Evolutionary conservation across 2,113 vertebrate species (phyloP).

Genomic region (Hydrolagus affinis): DNA sequence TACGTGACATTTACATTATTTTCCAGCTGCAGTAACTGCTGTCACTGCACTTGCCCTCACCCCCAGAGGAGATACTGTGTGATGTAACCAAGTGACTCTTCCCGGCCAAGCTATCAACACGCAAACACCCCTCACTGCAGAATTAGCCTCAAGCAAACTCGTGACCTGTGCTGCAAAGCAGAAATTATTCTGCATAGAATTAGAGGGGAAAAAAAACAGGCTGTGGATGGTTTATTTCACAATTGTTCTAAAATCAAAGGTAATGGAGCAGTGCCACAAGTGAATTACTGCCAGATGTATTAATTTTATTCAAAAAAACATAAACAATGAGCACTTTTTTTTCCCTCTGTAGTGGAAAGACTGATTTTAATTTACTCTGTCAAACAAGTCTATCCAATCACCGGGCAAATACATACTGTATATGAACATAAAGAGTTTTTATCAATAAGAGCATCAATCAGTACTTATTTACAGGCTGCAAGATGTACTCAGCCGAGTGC

Average conservation of each 20-base stretch:
- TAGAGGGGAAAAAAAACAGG: background rate
- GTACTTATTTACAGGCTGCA: background rate
- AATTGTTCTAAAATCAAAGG: conserved; percentile 19
- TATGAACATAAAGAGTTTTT: background rate
- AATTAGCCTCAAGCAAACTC: background rate
- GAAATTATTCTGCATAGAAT: background rate
- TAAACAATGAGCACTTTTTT: background rate
- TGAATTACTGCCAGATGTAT: background rate
- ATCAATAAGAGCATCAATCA: background rate
- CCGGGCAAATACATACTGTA: background rate
- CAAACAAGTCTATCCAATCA: background rate
- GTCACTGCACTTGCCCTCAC: background rate
- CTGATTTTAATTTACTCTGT: background rate
- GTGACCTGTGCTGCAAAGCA: background rate
- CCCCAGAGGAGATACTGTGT: background rate
- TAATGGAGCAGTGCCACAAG: background rate
- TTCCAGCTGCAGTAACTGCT: background rate
- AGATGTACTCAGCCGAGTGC: background rate
- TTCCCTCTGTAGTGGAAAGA: background rate
- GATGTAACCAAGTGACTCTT: background rate
- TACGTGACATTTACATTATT: background rate
- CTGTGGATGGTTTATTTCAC: background rate
- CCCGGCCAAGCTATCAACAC: background rate
- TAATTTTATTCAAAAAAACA: conserved; percentile 5
- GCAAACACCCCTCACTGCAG: background rate